Evolutionary conservation across 2,888 invertebrate species (phyloP).

Genomic region (Nebria brevicollis): DNA sequence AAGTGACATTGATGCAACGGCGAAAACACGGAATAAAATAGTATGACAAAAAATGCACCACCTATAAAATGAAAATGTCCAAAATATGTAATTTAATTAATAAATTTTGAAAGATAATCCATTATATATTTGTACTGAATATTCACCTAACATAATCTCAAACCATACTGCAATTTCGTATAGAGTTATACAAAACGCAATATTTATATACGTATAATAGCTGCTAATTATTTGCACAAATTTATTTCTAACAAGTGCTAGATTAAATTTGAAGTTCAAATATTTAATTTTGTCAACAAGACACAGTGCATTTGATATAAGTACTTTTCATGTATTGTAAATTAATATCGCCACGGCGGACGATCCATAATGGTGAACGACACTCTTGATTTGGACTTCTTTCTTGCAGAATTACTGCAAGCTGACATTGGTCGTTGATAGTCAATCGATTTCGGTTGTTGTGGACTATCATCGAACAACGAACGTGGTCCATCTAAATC

Average conservation of each 20-base stretch:
- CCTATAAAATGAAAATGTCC: too few species aligned
- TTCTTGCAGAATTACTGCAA: constrained; percentile 32
- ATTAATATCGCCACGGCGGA: constrained; percentile 57
- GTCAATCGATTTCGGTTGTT: constrained; percentile 28
- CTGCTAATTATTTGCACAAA: constrained; percentile 27
- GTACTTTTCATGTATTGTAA: not conserved
- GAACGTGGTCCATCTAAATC: constrained; percentile 40
- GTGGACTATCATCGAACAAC: constrained; percentile 25
- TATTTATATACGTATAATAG: constrained; percentile 10
- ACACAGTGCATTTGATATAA: not conserved
- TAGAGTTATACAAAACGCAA: constrained; percentile 37
- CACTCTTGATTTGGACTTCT: constrained; percentile 15
- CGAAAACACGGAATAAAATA: too few species aligned
- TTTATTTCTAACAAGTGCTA: constrained; percentile 22
- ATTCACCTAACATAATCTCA: not conserved
- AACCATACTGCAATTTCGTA: constrained; percentile 34
- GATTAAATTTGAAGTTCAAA: constrained; percentile 7
- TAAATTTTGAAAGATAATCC: not conserved
- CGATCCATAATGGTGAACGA: constrained; percentile 45
- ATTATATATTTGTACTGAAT: not conserved
- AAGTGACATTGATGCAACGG: too few species aligned
- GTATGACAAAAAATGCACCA: too few species aligned
- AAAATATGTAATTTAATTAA: too few species aligned
- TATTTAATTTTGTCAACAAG: constrained; percentile 4
- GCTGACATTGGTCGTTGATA: constrained; percentile 41